phyloP scores from a whole-genome alignment of 1,140 invertebrate genomes.

The Plectus sambesii region DNA sequence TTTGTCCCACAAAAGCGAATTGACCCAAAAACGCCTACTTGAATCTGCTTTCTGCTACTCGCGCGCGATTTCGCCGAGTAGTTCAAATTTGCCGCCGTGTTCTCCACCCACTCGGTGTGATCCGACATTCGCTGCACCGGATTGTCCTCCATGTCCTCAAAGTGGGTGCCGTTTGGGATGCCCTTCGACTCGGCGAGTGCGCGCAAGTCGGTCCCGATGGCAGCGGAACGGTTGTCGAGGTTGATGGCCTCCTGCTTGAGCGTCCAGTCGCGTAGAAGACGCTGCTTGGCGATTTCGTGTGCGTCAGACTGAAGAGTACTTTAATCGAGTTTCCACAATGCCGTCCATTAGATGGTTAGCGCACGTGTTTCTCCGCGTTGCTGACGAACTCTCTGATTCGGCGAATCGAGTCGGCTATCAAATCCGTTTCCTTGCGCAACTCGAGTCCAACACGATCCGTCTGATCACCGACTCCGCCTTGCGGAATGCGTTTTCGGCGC shows the following conservation, averaged over 20 bases:
- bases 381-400: constrained; percentile 35
- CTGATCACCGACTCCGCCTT: not conserved
- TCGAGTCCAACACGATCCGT: constrained; percentile 34
- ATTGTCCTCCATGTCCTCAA: constrained; percentile 18
- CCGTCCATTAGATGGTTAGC: not conserved
- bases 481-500: constrained; percentile 35
- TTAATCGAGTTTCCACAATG: too few relatives aligned
- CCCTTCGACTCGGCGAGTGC: constrained; percentile 19
- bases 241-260: constrained; percentile 38
- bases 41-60: constrained; percentile 28
- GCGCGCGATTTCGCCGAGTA: constrained; percentile 29
- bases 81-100: constrained; percentile 36
- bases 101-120: constrained; percentile 39
- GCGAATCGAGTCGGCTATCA: constrained; percentile 27
- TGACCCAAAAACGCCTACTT: constrained; percentile 18
- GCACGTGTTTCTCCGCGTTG: constrained; percentile 33
- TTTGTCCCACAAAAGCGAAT: too few relatives aligned
- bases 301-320: too few relatives aligned
- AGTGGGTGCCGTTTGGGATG: constrained; percentile 31
- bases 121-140: constrained; percentile 23
- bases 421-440: constrained; percentile 34
- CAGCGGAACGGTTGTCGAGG: constrained; percentile 34
- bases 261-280: constrained; percentile 31
- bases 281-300: constrained; percentile 30
- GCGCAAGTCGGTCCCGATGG: constrained; percentile 34